phyloP scores from a whole-genome alignment of 2,888 invertebrate genomes.

The Drosophila melanosoma region DNA sequence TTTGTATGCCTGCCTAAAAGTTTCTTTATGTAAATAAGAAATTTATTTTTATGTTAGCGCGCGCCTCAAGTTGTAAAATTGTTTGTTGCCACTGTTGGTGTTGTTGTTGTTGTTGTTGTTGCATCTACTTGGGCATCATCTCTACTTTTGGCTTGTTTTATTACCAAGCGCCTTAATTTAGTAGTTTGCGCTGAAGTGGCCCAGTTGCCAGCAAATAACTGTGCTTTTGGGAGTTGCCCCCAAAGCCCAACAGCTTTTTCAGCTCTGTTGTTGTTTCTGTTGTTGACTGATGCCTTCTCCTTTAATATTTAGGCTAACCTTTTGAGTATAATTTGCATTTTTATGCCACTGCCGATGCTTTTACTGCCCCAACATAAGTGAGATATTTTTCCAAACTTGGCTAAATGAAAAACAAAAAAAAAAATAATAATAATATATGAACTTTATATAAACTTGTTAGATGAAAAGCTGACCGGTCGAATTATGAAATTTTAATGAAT shows the following conservation, averaged over 20 bases:
- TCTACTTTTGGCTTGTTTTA: slow-evolving; percentile 63
- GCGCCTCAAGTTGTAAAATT: slow-evolving; percentile 76
- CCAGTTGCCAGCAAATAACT: slow-evolving; percentile 57
- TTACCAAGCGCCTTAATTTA: slow-evolving; percentile 73
- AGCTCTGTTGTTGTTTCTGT: slow-evolving; percentile 5
- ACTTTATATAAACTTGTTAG: slow-evolving; percentile 8
- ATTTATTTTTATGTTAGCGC: slow-evolving; percentile 78
- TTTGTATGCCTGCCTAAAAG: slow-evolving; percentile 60
- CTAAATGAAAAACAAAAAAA: not conserved
- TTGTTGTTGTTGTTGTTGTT: slow-evolving; percentile 35
- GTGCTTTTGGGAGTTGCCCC: slow-evolving; percentile 63
- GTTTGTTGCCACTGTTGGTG: slow-evolving; percentile 35
- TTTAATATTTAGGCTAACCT: slow-evolving; percentile 40
- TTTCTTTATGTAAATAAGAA: slow-evolving; percentile 80
- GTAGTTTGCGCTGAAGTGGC: slow-evolving; percentile 66
- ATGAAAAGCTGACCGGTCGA: not conserved
- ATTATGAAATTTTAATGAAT: not conserved
- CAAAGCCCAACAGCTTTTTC: slow-evolving; percentile 1
- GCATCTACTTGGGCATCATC: slow-evolving; percentile 42
- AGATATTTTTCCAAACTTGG: slow-evolving; percentile 14
- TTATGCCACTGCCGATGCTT: slow-evolving; percentile 41
- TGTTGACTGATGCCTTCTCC: slow-evolving; percentile 42
- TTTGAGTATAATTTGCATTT: slow-evolving; percentile 71
- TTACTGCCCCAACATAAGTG: slow-evolving; percentile 36
- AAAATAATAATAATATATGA: not conserved